Conservation (phyloP, 2,888 invertebrate genomes). For the Leptogaster cylindrica region DNA sequence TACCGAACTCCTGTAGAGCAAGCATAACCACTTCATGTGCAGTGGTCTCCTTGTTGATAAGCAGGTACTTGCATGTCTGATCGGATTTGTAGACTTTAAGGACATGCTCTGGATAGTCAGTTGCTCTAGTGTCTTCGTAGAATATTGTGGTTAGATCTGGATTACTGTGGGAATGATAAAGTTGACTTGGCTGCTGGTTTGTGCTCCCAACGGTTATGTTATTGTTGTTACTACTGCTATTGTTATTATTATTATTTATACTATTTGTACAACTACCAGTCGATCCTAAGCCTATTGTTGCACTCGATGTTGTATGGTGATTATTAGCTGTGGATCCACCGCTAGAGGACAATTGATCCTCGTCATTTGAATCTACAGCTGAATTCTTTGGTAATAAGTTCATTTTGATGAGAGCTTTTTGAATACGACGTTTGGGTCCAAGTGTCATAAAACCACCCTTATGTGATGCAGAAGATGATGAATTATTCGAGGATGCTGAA, state of each 20-base stretch:
- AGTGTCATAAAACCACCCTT: conserved; percentile 88
- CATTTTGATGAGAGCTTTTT: conserved; percentile 86
- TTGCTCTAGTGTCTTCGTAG: conserved; percentile 79
- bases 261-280: conserved; percentile 36
- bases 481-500: conserved; percentile 61
- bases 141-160: conserved; percentile 82
- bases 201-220: background rate
- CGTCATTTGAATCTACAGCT: conserved; percentile 61
- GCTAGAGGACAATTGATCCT: conserved; percentile 61
- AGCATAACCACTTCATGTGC: conserved; percentile 95
- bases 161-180: conserved; percentile 85
- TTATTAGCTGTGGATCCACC: conserved; percentile 64
- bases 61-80: conserved; percentile 96
- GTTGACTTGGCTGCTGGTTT: conserved; percentile 11
- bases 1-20: conserved; percentile 93
- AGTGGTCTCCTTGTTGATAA: conserved; percentile 92
- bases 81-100: conserved; percentile 95
- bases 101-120: conserved; percentile 95
- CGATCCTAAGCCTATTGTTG: conserved; percentile 59
- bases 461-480: conserved; percentile 66
- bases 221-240: conserved; percentile 23
- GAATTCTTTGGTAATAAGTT: conserved; percentile 83
- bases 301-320: conserved; percentile 60
- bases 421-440: conserved; percentile 82
- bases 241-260: conserved; percentile 32